A percentile compares a stretch with the other conserved stretches of the same genome.
These are phyloP conservation scores for Phengaris alcon DNA, from an alignment of 2,888 invertebrate species.

Conservation along the genomic window DNA sequence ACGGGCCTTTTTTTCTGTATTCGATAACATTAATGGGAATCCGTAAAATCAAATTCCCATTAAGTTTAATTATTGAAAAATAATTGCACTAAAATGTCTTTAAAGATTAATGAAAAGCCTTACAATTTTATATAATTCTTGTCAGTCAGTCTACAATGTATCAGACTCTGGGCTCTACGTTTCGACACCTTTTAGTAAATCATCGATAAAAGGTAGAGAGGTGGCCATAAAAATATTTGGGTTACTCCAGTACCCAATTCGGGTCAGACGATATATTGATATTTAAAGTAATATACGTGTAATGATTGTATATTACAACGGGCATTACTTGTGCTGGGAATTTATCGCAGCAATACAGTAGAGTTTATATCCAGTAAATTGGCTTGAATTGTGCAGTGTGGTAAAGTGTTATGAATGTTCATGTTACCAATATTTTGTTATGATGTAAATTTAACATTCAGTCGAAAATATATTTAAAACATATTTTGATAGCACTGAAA, in stretches of 20 bases:
- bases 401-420: slow-evolving; percentile 1
- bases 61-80: too few relatives aligned
- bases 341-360: background rate
- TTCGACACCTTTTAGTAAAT: slow-evolving; percentile 17
- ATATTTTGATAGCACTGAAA: too few relatives aligned
- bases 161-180: background rate
- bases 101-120: too few relatives aligned
- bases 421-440: background rate
- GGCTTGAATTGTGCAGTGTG: background rate
- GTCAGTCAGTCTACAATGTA: background rate
- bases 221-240: slow-evolving; percentile 15
- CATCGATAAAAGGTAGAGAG: slow-evolving; percentile 19
- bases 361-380: slow-evolving; percentile 2
- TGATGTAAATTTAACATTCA: background rate
- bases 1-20: too few relatives aligned
- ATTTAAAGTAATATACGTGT: slow-evolving; percentile 15
- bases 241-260: slow-evolving; percentile 16
- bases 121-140: background rate
- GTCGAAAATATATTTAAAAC: too few relatives aligned
- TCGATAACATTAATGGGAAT: too few relatives aligned
- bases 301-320: slow-evolving; percentile 8
- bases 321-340: slow-evolving; percentile 4
- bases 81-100: too few relatives aligned
- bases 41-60: too few relatives aligned
- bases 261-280: slow-evolving; percentile 21